A percentile compares a stretch with the other conserved stretches of the same genome.
phyloP scores from a whole-genome alignment of 2,797 vertebrate species.

The Botia almorhae region DNA sequence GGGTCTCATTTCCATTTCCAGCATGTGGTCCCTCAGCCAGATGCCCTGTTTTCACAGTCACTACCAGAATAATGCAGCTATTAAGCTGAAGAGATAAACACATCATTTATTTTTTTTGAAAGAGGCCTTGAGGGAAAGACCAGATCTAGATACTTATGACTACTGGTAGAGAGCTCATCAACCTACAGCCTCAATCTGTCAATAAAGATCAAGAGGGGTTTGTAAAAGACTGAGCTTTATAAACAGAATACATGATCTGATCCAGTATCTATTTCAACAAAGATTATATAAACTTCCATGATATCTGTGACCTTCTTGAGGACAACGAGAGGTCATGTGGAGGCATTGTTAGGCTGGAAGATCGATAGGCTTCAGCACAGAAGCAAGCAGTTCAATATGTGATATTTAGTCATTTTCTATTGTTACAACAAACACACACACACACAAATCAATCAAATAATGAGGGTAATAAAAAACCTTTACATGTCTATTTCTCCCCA shows the following conservation, averaged over 20 bases:
- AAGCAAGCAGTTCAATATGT: background rate
- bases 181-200: conserved; percentile 70
- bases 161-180: conserved; percentile 59
- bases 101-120: conserved; percentile 63
- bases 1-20: conserved; percentile 72
- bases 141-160: conserved; percentile 64
- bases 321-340: background rate
- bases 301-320: background rate
- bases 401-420: background rate
- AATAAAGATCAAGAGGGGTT: conserved; percentile 35
- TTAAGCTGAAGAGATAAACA: conserved; percentile 74
- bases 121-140: conserved; percentile 63
- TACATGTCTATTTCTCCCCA: background rate
- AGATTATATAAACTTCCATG: background rate
- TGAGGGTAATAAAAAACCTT: background rate
- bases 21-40: conserved; percentile 58
- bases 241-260: background rate
- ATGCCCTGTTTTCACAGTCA: conserved; percentile 45
- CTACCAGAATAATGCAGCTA: conserved; percentile 67
- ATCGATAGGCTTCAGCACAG: too few species aligned
- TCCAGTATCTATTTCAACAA: background rate
- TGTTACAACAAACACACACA: background rate
- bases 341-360: background rate
- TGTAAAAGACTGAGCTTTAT: conserved; percentile 4
- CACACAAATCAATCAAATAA: background rate